phyloP scores from a whole-genome alignment of 2,888 invertebrate species.

The Bimastos eiseni region DNA sequence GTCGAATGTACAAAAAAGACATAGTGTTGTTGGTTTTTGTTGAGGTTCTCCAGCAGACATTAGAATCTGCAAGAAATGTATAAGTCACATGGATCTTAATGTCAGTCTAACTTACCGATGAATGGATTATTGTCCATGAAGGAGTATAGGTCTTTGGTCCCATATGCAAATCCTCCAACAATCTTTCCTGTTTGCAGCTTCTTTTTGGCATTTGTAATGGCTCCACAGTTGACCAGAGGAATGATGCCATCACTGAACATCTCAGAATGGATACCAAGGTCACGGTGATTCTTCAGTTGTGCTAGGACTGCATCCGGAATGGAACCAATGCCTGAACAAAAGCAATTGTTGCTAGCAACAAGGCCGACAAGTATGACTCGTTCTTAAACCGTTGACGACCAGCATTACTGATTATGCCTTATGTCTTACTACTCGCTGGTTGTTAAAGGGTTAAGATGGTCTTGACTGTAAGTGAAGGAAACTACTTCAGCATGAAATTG shows the following conservation, averaged over 20 bases:
- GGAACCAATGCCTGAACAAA: constrained; percentile 72
- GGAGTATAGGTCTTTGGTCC: constrained; percentile 82
- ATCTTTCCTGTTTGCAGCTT: constrained; percentile 81
- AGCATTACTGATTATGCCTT: too few relatives aligned
- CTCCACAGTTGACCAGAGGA: constrained; percentile 82
- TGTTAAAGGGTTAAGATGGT: too few relatives aligned
- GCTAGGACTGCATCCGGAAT: constrained; percentile 91
- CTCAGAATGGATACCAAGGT: constrained; percentile 93
- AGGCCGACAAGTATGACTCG: neutral
- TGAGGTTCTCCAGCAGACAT: neutral
- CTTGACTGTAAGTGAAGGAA: neutral
- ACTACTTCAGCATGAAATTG: neutral
- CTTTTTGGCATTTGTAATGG: constrained; percentile 86
- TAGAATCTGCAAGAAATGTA: neutral
- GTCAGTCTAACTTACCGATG: constrained; percentile 62
- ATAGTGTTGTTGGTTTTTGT: neutral
- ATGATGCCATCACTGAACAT: constrained; percentile 95
- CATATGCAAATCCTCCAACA: constrained; percentile 89
- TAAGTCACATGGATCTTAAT: neutral
- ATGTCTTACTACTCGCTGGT: too few relatives aligned
- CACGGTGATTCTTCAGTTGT: constrained; percentile 80
- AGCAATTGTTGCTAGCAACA: neutral
- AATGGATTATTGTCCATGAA: constrained; percentile 93
- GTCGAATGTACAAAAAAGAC: neutral
- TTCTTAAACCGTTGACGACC: neutral